Evolutionary conservation across 1,140 invertebrate genomes (phyloP).

Genomic region (Physella acuta): DNA sequence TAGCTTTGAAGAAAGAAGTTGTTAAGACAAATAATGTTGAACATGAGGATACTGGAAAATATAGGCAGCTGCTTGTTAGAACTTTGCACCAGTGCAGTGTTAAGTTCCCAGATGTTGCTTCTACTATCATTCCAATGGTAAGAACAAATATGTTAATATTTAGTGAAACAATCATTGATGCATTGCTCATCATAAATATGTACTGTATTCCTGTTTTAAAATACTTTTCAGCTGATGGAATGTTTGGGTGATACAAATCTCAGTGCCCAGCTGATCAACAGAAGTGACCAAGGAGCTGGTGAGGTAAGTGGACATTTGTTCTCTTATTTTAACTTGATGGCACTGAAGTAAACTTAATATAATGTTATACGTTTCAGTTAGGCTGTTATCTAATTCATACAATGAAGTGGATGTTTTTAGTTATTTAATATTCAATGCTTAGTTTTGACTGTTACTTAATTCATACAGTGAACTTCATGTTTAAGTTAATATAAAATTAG

Average conservation of each 20-base stretch:
- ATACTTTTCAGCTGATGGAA: slow-evolving; percentile 72
- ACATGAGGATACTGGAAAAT: slow-evolving; percentile 92
- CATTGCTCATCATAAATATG: too few species aligned
- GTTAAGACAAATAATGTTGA: slow-evolving; percentile 72
- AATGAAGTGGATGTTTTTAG: too few species aligned
- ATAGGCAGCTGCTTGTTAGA: slow-evolving; percentile 90
- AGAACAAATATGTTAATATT: too few species aligned
- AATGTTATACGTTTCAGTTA: too few species aligned
- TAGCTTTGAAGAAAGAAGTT: slow-evolving; percentile 81
- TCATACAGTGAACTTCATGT: too few species aligned
- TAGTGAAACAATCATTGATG: too few species aligned
- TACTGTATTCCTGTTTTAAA: neutral
- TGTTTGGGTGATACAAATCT: slow-evolving; percentile 92
- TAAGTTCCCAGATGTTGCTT: slow-evolving; percentile 96
- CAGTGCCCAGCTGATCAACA: slow-evolving; percentile 78
- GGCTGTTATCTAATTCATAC: too few species aligned
- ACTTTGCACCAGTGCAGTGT: slow-evolving; percentile 94
- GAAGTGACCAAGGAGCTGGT: slow-evolving; percentile 66
- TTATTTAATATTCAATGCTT: too few species aligned
- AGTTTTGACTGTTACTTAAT: too few species aligned
- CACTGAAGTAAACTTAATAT: too few species aligned
- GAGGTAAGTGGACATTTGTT: slow-evolving; percentile 65
- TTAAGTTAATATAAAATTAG: too few species aligned
- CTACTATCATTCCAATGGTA: slow-evolving; percentile 83
- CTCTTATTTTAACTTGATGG: too few species aligned